Evolutionary conservation across 2,113 vertebrate species (phyloP).

Genomic region (Takifugu bimaculatus): DNA sequence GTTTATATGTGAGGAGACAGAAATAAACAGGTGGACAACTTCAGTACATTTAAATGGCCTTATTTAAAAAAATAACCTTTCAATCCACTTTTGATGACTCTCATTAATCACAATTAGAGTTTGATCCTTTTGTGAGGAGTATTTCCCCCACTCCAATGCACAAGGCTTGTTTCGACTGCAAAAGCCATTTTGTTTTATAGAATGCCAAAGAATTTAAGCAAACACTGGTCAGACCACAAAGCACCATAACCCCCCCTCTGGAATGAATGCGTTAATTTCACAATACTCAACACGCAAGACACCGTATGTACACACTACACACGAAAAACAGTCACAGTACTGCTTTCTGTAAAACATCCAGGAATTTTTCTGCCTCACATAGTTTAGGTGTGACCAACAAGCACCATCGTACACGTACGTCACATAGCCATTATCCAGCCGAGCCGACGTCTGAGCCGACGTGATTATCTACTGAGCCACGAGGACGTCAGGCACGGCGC

Average conservation of each 20-base stretch:
- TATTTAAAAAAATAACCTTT: too few relatives aligned
- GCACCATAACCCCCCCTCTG: conserved; percentile 12
- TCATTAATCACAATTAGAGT: too few relatives aligned
- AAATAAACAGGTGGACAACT: too few relatives aligned
- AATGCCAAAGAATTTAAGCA: conserved; percentile 25
- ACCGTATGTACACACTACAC: conserved; percentile 48
- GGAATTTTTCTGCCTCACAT: conserved; percentile 11
- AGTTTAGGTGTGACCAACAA: conserved; percentile 36
- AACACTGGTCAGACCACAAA: conserved; percentile 11
- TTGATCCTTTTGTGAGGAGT: too few relatives aligned
- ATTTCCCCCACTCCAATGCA: too few relatives aligned
- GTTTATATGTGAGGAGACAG: too few relatives aligned
- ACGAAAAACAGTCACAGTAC: conserved; percentile 53
- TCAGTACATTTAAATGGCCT: too few relatives aligned
- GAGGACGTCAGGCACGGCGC: conserved; percentile 14
- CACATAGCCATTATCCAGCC: background rate
- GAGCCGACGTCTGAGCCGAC: background rate
- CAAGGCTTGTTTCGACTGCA: too few relatives aligned
- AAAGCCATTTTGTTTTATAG: too few relatives aligned
- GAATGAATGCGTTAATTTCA: conserved; percentile 45
- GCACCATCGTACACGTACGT: conserved; percentile 31
- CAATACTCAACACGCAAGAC: conserved; percentile 33
- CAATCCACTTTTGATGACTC: too few relatives aligned
- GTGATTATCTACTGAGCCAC: background rate
- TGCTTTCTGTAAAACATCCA: conserved; percentile 43